These are phyloP conservation scores for Scaptomyza graminum DNA, from an alignment of 1,140 invertebrate species.

Conservation along the genomic window DNA sequence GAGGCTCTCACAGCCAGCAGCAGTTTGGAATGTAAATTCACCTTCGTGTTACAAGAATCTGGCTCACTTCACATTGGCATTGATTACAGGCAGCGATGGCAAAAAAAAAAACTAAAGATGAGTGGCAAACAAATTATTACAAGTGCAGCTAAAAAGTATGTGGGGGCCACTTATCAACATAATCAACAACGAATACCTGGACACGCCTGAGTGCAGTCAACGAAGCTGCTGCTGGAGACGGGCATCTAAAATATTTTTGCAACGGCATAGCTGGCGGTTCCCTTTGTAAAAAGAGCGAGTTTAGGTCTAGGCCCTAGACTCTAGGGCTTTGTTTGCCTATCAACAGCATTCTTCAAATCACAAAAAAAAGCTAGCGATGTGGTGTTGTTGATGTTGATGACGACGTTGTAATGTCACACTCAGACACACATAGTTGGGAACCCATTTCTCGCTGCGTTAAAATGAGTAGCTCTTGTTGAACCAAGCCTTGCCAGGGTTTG, in stretches of 20 bases:
- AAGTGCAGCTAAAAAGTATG: slow-evolving; percentile 78
- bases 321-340: slow-evolving; percentile 47
- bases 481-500: slow-evolving; percentile 10
- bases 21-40: slow-evolving; percentile 54
- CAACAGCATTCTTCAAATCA: slow-evolving; percentile 57
- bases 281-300: slow-evolving; percentile 36
- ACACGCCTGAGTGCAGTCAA: slow-evolving; percentile 71
- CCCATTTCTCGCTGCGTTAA: slow-evolving; percentile 27
- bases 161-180: slow-evolving; percentile 78
- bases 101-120: slow-evolving; percentile 49
- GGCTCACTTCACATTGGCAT: slow-evolving; percentile 59
- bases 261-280: slow-evolving; percentile 38
- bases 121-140: slow-evolving; percentile 81
- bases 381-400: slow-evolving; percentile 1
- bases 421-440: slow-evolving; percentile 61
- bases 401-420: slow-evolving; percentile 40
- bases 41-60: slow-evolving; percentile 17
- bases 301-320: no score
- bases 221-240: slow-evolving; percentile 3
- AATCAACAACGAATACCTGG: slow-evolving; percentile 81
- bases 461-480: slow-evolving; percentile 51
- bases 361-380: slow-evolving; percentile 35
- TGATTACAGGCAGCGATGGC: slow-evolving; percentile 61
- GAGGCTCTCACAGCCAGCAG: slow-evolving; percentile 64
- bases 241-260: no score